Conservation (phyloP, 2,113 vertebrate genomes). For the Cyanocitta stelleri region DNA sequence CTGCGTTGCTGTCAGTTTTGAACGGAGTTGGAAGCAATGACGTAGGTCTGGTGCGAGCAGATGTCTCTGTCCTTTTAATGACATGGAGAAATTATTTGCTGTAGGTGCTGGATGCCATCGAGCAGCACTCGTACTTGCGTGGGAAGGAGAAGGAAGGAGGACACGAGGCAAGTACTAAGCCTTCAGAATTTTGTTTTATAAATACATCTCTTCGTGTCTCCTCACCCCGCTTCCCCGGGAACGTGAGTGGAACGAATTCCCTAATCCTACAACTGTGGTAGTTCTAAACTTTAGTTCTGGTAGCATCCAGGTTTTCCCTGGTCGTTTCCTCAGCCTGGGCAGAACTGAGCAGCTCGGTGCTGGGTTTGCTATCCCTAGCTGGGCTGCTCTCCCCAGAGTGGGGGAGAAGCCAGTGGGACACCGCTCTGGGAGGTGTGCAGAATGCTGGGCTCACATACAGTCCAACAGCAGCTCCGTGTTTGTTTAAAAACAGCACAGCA, state of each 20-base stretch:
- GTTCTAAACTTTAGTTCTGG: background rate
- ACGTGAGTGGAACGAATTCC: background rate
- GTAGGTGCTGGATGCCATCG: slow-evolving; percentile 31
- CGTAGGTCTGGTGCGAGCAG: background rate
- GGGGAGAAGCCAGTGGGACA: too few relatives aligned
- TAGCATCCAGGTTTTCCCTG: background rate
- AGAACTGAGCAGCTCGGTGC: background rate
- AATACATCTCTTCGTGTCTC: background rate
- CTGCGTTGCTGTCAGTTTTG: background rate
- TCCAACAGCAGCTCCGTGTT: background rate
- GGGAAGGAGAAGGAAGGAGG: slow-evolving; percentile 8
- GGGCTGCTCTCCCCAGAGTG: background rate
- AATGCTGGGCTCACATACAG: background rate
- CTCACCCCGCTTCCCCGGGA: background rate
- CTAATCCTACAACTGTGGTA: background rate
- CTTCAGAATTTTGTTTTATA: background rate
- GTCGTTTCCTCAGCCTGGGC: background rate
- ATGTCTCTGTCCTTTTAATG: background rate
- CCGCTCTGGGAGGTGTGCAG: background rate
- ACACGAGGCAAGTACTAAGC: background rate
- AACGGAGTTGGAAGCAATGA: background rate
- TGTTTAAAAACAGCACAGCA: background rate
- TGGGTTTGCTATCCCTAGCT: background rate
- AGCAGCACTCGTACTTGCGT: background rate
- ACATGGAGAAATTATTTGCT: background rate